A percentile compares a stretch with the other conserved stretches of the same genome.
Conservation (phyloP, 2,888 invertebrate genomes). For the Napeogenes inachia region DNA sequence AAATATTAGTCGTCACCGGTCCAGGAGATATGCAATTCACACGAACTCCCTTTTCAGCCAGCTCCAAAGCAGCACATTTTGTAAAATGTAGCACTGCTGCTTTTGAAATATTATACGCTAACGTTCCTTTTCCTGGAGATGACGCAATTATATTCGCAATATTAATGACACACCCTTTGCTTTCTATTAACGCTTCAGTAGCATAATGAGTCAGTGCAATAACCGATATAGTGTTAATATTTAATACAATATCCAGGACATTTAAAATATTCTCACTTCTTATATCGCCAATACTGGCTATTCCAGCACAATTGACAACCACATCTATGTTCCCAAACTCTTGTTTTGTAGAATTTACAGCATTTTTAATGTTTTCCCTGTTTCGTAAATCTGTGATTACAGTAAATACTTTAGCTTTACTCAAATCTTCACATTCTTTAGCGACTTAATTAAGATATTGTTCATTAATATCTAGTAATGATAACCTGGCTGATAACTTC, state of each 20-base stretch:
- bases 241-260: not conserved
- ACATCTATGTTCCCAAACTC: slow-evolving; percentile 43
- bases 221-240: not conserved
- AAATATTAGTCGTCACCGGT: not conserved
- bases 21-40: slow-evolving; percentile 1
- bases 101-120: not conserved
- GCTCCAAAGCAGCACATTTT: slow-evolving; percentile 3
- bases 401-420: slow-evolving; percentile 39
- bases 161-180: slow-evolving; percentile 3
- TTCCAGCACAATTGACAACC: slow-evolving; percentile 45
- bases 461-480: slow-evolving; percentile 34
- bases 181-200: not conserved
- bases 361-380: slow-evolving; percentile 37
- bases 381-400: slow-evolving; percentile 39
- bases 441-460: slow-evolving; percentile 36
- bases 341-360: slow-evolving; percentile 36
- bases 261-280: not conserved
- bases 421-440: slow-evolving; percentile 37
- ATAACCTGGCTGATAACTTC: not conserved
- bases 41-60: not conserved
- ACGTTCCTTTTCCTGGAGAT: not conserved
- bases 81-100: not conserved
- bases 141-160: not conserved
- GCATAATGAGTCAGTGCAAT: slow-evolving; percentile 2
- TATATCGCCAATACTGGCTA: slow-evolving; percentile 12